These are phyloP conservation scores for Sisyra nigra DNA, from an alignment of 2,888 invertebrate genomes.

Conservation along the genomic window DNA sequence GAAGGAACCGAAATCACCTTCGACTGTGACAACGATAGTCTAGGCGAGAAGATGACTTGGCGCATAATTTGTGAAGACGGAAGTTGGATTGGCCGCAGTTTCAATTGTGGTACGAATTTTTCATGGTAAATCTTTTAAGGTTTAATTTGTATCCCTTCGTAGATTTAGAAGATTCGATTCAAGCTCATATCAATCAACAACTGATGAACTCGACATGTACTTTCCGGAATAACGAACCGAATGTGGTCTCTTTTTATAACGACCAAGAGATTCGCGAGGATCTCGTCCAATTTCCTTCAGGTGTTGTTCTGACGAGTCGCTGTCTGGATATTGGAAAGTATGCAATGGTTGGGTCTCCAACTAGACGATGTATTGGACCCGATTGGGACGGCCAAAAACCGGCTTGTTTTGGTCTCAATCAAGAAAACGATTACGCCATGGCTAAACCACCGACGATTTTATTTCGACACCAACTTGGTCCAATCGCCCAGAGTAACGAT, in stretches of 20 bases:
- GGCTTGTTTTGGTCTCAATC: slow-evolving; percentile 64
- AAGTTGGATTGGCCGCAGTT: slow-evolving; percentile 66
- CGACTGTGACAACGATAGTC: slow-evolving; percentile 64
- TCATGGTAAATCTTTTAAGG: neutral
- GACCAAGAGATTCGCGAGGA: slow-evolving; percentile 62
- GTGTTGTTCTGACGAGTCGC: slow-evolving; percentile 39
- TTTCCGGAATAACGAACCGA: slow-evolving; percentile 59
- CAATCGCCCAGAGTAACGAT: slow-evolving; percentile 75
- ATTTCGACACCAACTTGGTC: slow-evolving; percentile 65
- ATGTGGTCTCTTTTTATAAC: slow-evolving; percentile 67
- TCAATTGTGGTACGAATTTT: slow-evolving; percentile 52
- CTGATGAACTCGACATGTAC: slow-evolving; percentile 51
- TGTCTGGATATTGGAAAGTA: slow-evolving; percentile 80
- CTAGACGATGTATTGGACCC: slow-evolving; percentile 56
- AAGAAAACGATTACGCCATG: slow-evolving; percentile 76
- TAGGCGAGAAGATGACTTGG: slow-evolving; percentile 73
- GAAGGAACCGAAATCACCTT: slow-evolving; percentile 73
- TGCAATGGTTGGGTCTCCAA: slow-evolving; percentile 52
- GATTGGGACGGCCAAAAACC: slow-evolving; percentile 70
- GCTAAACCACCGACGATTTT: slow-evolving; percentile 74
- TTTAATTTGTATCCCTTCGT: neutral
- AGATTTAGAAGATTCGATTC: neutral
- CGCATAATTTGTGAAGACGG: slow-evolving; percentile 73
- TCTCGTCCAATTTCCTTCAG: slow-evolving; percentile 62
- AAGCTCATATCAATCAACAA: neutral